Percentiles rank a stretch among this genome's conserved stretches.
These are phyloP conservation scores for Notospermus geniculatus DNA, from an alignment of 1,140 invertebrate species.

Conservation along the genomic window DNA sequence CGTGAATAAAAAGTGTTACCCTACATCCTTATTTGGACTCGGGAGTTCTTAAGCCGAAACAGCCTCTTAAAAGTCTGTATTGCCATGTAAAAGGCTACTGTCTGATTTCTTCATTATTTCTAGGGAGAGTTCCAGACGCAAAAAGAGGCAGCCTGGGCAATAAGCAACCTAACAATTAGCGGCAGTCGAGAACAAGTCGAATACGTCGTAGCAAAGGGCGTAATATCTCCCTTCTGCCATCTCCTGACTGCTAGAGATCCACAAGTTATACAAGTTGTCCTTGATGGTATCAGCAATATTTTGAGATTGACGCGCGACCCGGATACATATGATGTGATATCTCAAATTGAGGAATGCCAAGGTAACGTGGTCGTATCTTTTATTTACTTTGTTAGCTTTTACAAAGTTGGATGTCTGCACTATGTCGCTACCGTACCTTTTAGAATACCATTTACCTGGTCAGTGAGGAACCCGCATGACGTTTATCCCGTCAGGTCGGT, in stretches of 20 bases:
- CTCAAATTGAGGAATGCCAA: slow-evolving; percentile 55
- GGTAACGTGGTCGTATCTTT: slow-evolving; percentile 70
- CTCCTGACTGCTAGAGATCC: slow-evolving; percentile 52
- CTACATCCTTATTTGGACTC: too few species aligned
- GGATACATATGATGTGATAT: slow-evolving; percentile 43
- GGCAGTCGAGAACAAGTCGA: slow-evolving; percentile 87
- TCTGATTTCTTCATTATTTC: slow-evolving; percentile 29
- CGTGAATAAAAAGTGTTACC: too few species aligned
- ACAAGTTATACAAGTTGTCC: slow-evolving; percentile 55
- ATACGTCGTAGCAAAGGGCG: slow-evolving; percentile 81
- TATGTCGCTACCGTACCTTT: neutral
- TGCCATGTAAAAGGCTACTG: too few species aligned
- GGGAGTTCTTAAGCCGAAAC: too few species aligned
- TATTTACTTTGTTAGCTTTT: too few species aligned
- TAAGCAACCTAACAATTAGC: slow-evolving; percentile 97
- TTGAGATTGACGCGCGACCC: slow-evolving; percentile 52
- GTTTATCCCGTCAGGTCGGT: too few species aligned
- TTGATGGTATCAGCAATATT: slow-evolving; percentile 57
- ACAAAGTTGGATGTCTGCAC: neutral
- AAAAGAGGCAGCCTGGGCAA: slow-evolving; percentile 98
- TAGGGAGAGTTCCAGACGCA: slow-evolving; percentile 98
- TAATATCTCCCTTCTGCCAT: slow-evolving; percentile 67
- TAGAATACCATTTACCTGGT: too few species aligned
- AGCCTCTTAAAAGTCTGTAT: too few species aligned
- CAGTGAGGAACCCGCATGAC: too few species aligned